A percentile compares a stretch with the other conserved stretches of the same genome.
These are phyloP conservation scores for Pandion haliaetus DNA, from an alignment of 2,113 vertebrate genomes.

Conservation along the genomic window DNA sequence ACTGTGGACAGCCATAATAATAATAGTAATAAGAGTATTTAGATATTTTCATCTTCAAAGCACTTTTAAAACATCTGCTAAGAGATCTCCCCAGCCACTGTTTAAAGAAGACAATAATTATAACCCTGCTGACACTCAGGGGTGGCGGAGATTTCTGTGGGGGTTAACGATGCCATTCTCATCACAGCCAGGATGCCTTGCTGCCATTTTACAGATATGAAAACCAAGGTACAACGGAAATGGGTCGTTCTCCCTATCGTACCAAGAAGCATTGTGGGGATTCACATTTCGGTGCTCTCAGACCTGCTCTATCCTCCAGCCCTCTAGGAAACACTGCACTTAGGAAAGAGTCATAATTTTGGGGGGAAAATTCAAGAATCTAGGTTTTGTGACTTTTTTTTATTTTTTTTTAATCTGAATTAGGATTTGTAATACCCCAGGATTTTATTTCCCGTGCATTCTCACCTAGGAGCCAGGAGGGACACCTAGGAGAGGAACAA, in stretches of 20 bases:
- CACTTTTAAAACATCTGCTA: not conserved
- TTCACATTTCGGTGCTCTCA: not conserved
- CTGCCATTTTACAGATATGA: not conserved
- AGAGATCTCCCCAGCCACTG: not conserved
- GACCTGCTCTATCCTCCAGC: not conserved
- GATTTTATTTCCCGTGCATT: not conserved
- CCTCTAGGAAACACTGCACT: not conserved
- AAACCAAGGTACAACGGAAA: not conserved
- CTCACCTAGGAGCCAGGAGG: not conserved
- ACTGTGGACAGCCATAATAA: not conserved
- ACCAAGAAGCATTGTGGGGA: not conserved
- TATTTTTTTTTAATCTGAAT: not conserved
- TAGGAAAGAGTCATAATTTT: not conserved
- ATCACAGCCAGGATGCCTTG: not conserved
- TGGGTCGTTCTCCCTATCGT: rapidly evolving
- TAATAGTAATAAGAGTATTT: not conserved
- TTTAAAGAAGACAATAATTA: not conserved
- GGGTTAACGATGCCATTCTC: not conserved
- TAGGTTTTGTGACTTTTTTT: not conserved
- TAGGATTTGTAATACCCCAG: not conserved
- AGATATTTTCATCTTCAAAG: not conserved
- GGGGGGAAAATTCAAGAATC: not conserved
- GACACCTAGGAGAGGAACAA: not conserved
- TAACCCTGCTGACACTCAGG: not conserved
- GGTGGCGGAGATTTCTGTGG: not conserved